Conservation (phyloP, 2,888 invertebrate genomes). For the Panorpa germanica region DNA sequence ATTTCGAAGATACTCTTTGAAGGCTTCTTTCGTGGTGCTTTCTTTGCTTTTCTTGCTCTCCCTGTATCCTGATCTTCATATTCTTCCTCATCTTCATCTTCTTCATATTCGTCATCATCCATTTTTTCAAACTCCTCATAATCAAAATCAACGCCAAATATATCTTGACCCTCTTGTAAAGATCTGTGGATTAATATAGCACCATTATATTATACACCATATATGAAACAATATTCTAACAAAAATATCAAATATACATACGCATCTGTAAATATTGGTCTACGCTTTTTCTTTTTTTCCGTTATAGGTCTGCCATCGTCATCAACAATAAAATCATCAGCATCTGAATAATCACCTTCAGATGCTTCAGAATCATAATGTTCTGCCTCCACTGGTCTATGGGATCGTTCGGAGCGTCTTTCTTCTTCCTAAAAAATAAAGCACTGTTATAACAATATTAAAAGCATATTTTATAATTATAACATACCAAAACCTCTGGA, state of each 20-base stretch:
- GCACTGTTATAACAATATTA: too few species aligned
- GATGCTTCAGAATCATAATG: constrained; percentile 59
- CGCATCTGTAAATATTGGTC: constrained; percentile 74
- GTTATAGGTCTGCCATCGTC: constrained; percentile 82
- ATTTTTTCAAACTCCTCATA: constrained; percentile 80
- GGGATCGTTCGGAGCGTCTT: constrained; percentile 48
- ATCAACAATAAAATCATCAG: constrained; percentile 95
- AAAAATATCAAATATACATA: constrained; percentile 26
- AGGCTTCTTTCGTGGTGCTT: constrained; percentile 53
- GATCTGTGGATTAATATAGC: constrained; percentile 30
- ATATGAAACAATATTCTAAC: constrained; percentile 6
- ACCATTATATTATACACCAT: neutral
- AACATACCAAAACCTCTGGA: too few species aligned
- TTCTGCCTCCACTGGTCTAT: constrained; percentile 40
- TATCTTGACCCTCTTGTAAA: constrained; percentile 94
- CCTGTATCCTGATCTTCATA: constrained; percentile 60
- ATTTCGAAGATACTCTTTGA: constrained; percentile 80
- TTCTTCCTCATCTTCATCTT: constrained; percentile 64
- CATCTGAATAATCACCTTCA: constrained; percentile 67
- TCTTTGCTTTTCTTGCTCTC: constrained; percentile 47
- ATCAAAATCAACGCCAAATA: constrained; percentile 98
- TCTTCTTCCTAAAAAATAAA: constrained; percentile 48
- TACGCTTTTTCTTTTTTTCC: constrained; percentile 59
- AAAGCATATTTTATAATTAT: too few species aligned
- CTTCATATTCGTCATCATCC: constrained; percentile 70